phyloP scores from a whole-genome alignment of 2,888 invertebrate genomes.

The Leptarthrus brevirostris region DNA sequence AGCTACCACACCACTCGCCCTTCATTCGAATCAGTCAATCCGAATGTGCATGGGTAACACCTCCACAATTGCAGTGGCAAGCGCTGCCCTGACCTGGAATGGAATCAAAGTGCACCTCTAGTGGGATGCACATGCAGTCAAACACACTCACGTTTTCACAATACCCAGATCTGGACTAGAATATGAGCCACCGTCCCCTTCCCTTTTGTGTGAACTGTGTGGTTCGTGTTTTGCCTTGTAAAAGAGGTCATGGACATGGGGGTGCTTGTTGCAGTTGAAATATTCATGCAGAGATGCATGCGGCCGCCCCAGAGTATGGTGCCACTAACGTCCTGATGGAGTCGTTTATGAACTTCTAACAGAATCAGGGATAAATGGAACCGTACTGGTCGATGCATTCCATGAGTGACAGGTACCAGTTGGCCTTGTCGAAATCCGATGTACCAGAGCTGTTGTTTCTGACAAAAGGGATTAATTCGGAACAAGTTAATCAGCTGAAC shows the following conservation, averaged over 20 bases:
- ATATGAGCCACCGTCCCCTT: background rate
- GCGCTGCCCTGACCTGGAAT: conserved; percentile 17
- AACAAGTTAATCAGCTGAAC: conserved; percentile 24
- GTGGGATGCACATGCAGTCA: background rate
- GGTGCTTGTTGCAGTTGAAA: conserved; percentile 17
- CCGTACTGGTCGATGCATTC: background rate
- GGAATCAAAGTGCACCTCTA: conserved; percentile 13
- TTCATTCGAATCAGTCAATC: background rate
- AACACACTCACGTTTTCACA: conserved; percentile 17
- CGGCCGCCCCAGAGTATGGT: background rate
- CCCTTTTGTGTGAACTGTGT: background rate
- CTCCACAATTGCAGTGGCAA: background rate
- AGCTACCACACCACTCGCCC: background rate
- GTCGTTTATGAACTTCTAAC: background rate
- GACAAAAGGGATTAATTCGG: background rate
- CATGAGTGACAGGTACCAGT: background rate
- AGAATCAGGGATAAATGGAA: background rate
- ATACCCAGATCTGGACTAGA: background rate
- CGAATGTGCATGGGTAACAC: background rate
- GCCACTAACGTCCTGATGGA: background rate
- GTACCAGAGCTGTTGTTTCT: background rate
- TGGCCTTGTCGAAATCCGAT: conserved; percentile 4
- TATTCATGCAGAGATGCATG: conserved; percentile 11
- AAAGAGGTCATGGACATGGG: conserved; percentile 24
- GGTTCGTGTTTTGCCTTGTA: background rate